These are phyloP conservation scores for Varecia variegata DNA, from an alignment of 2,797 vertebrate genomes.

Conservation along the genomic window DNA sequence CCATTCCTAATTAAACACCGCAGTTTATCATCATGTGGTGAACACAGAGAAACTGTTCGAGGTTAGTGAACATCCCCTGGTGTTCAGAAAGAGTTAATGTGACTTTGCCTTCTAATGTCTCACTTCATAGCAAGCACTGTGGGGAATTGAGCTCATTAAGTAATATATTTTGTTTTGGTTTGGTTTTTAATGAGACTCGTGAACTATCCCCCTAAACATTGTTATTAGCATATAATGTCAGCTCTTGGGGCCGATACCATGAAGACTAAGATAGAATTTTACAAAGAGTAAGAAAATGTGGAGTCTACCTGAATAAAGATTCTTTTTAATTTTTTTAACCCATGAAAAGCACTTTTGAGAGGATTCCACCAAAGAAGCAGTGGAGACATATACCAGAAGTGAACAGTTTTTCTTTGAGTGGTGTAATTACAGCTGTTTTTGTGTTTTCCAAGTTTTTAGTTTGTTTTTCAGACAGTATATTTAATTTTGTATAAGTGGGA, in stretches of 20 bases:
- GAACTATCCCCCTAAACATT: neutral
- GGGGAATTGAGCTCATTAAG: neutral
- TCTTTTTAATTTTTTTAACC: neutral
- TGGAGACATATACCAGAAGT: neutral
- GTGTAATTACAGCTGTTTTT: neutral
- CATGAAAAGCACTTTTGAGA: neutral
- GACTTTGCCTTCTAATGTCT: neutral
- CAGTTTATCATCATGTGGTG: neutral
- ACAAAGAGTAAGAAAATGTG: neutral
- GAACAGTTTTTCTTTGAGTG: neutral
- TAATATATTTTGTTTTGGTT: neutral
- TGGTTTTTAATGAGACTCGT: constrained; percentile 21
- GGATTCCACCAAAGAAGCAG: neutral
- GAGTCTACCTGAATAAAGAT: neutral
- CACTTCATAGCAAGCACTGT: neutral
- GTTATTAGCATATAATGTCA: constrained; percentile 5
- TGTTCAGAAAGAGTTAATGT: neutral
- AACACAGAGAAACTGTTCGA: constrained; percentile 25
- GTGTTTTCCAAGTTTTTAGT: constrained; percentile 10
- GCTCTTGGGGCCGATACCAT: neutral
- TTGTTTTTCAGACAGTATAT: neutral
- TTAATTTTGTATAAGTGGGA: neutral
- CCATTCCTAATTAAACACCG: neutral
- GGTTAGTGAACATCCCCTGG: neutral
- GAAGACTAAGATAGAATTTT: neutral